A percentile compares a stretch with the other conserved stretches of the same genome.
Evolutionary conservation across 2,797 vertebrate species (phyloP).

Genomic region (Catharus ustulatus): DNA sequence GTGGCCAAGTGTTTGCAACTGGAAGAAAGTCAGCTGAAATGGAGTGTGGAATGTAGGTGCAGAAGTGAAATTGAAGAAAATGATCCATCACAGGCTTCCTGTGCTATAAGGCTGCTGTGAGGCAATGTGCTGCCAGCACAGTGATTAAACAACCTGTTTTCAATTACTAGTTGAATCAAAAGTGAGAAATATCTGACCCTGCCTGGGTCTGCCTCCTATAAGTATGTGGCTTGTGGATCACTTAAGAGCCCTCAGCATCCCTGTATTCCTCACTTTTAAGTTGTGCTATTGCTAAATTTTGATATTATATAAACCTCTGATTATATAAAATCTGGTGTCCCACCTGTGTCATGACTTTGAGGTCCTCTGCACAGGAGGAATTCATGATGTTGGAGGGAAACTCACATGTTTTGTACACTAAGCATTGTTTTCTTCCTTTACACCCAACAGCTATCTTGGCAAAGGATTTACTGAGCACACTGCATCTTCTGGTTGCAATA

Average conservation of each 20-base stretch:
- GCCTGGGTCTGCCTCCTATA: neutral
- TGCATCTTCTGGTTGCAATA: conserved; percentile 93
- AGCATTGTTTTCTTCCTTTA: neutral
- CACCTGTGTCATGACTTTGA: neutral
- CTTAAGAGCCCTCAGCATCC: neutral
- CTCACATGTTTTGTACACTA: neutral
- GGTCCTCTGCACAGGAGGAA: neutral
- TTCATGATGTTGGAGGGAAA: neutral
- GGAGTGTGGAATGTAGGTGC: conserved; percentile 87
- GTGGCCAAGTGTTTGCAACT: conserved; percentile 76
- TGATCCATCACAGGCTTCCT: neutral
- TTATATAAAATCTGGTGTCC: neutral
- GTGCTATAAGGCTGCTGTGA: neutral
- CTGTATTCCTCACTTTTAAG: neutral
- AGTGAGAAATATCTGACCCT: neutral
- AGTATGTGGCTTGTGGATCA: neutral
- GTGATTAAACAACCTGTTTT: neutral
- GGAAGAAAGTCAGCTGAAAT: conserved; percentile 77
- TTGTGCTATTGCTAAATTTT: neutral
- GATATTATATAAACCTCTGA: neutral
- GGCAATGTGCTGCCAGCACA: neutral
- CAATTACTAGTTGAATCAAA: neutral
- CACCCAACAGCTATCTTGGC: conserved; percentile 84
- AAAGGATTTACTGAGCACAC: conserved; percentile 89
- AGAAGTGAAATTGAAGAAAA: neutral